A percentile compares a stretch with the other conserved stretches of the same genome.
These are phyloP conservation scores for Eulemur macaco DNA, from an alignment of 2,113 vertebrate genomes.

Conservation along the genomic window DNA sequence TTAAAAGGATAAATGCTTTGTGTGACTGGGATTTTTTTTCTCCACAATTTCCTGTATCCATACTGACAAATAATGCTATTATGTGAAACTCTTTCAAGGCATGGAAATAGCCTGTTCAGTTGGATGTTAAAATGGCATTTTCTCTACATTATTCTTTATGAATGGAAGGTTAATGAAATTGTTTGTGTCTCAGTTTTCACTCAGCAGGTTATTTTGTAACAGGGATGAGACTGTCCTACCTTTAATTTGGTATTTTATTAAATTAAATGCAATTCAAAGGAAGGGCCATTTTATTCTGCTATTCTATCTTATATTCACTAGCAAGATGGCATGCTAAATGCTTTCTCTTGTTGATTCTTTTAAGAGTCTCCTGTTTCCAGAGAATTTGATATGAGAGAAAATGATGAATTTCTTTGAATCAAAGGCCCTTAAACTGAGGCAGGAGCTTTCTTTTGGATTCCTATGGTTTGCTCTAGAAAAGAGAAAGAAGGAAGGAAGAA, in stretches of 20 bases:
- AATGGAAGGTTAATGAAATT: conserved; percentile 76
- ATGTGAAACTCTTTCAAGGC: conserved; percentile 62
- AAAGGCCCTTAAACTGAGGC: not conserved
- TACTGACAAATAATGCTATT: conserved; percentile 57
- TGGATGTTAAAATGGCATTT: conserved; percentile 51
- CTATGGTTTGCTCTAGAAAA: not conserved
- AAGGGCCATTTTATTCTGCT: conserved; percentile 72
- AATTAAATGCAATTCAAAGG: conserved; percentile 74
- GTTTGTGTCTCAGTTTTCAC: conserved; percentile 74
- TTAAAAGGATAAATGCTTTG: conserved; percentile 29
- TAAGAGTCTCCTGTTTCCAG: conserved; percentile 41
- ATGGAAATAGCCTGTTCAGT: conserved; percentile 60
- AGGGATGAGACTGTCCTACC: conserved; percentile 63
- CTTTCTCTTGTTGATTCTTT: conserved; percentile 46
- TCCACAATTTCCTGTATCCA: conserved; percentile 27
- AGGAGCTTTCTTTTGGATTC: conserved; percentile 27
- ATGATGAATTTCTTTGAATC: not conserved
- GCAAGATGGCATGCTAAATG: conserved; percentile 42
- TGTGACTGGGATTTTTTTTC: not conserved
- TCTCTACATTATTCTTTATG: conserved; percentile 63
- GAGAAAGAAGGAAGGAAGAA: too few species aligned
- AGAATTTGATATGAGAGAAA: conserved; percentile 16
- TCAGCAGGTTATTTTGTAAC: conserved; percentile 70
- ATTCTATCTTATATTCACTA: conserved; percentile 48
- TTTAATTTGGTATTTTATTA: conserved; percentile 76